Evolutionary conservation across 2,888 invertebrate species (phyloP).

Genomic region (Agrotis exclamationis): DNA sequence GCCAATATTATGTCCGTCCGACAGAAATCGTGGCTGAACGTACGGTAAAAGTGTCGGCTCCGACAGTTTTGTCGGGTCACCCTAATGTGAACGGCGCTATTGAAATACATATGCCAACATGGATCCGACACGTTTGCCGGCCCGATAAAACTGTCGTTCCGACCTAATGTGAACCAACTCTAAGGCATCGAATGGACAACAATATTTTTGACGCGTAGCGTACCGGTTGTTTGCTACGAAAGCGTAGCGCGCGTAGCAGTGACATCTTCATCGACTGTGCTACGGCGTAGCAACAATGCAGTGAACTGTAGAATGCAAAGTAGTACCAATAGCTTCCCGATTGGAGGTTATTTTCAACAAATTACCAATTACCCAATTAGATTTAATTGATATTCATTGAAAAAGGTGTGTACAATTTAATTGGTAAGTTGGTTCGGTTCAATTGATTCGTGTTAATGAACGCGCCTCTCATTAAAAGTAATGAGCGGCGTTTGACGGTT

Average conservation of each 20-base stretch:
- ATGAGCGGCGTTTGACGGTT: conserved; percentile 68
- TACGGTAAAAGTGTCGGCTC: too few species aligned
- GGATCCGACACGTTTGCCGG: too few species aligned
- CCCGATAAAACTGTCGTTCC: too few species aligned
- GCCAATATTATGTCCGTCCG: too few species aligned
- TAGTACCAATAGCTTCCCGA: neutral
- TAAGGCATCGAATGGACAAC: too few species aligned
- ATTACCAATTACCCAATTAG: conserved; percentile 44
- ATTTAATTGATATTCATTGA: conserved; percentile 57
- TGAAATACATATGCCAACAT: too few species aligned
- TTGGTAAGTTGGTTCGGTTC: conserved; percentile 62
- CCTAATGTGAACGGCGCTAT: too few species aligned
- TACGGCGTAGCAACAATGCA: conserved; percentile 27
- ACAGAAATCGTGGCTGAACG: too few species aligned
- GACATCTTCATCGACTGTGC: conserved; percentile 1
- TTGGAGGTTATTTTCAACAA: conserved; percentile 23
- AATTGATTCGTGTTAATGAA: conserved; percentile 71
- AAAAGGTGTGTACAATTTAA: conserved; percentile 60
- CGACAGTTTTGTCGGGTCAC: too few species aligned
- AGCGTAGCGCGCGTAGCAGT: conserved; percentile 28
- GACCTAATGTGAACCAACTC: too few species aligned
- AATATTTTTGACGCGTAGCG: conserved; percentile 6
- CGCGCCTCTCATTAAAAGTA: conserved; percentile 71
- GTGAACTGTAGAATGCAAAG: neutral
- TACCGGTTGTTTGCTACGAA: conserved; percentile 12